phyloP scores from a whole-genome alignment of 37 sponge, comb jelly and placozoan species.

The Trichoplax adhaerens region DNA sequence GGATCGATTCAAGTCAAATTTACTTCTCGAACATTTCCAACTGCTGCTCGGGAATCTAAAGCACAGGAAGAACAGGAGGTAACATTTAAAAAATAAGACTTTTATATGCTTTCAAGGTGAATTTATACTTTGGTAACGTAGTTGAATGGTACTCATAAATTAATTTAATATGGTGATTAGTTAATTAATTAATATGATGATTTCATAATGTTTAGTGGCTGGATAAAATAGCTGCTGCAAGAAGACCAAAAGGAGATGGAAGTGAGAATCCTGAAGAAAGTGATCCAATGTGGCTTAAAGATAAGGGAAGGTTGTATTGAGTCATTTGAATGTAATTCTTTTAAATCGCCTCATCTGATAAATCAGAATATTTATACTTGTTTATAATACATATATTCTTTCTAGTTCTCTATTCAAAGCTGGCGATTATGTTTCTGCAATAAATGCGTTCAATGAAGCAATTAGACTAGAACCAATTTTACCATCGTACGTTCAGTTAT shows the following conservation, averaged over 20 bases:
- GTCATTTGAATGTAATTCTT: background rate
- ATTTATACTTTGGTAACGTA: too few relatives aligned
- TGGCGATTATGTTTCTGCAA: conserved; percentile 69
- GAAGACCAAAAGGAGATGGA: conserved; percentile 17
- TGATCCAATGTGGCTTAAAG: conserved; percentile 83
- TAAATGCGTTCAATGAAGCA: conserved; percentile 83
- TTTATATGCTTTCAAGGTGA: too few relatives aligned
- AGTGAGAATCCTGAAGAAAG: conserved; percentile 50
- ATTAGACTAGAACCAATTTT: conserved; percentile 45
- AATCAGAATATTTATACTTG: background rate
- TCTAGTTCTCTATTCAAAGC: conserved; percentile 46
- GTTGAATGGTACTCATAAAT: too few relatives aligned
- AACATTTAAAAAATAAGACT: too few relatives aligned
- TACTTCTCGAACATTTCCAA: conserved; percentile 77
- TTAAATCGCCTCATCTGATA: background rate
- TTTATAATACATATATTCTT: background rate
- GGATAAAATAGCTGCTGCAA: conserved; percentile 76
- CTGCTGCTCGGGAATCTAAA: conserved; percentile 80
- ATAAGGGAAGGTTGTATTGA: conserved; percentile 43
- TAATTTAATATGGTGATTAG: too few relatives aligned
- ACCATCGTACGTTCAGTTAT: conserved; percentile 25
- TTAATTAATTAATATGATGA: too few relatives aligned
- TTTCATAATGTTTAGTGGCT: conserved; percentile 32
- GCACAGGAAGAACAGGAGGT: conserved; percentile 62
- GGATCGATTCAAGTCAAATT: conserved; percentile 58